Conservation (phyloP, 2,797 vertebrate genomes). For the Hippocampus kuda region DNA sequence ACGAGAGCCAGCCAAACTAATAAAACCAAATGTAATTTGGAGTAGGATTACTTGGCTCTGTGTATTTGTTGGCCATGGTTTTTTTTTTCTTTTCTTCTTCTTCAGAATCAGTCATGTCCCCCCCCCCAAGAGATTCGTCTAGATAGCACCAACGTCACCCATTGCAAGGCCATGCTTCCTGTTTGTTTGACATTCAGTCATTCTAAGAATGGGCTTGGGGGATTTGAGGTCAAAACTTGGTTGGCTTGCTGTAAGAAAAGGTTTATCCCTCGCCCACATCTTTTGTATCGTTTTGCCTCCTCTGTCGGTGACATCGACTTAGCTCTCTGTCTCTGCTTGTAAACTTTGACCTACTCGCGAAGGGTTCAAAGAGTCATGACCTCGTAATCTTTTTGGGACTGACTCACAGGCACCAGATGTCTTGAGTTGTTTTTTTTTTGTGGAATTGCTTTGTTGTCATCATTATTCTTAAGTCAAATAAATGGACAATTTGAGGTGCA, state of each 20-base stretch:
- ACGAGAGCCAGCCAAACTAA: slow-evolving; percentile 6
- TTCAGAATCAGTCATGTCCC: slow-evolving; percentile 26
- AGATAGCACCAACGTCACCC: slow-evolving; percentile 34
- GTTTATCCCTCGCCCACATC: slow-evolving; percentile 35
- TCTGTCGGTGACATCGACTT: background rate
- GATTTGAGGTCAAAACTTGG: slow-evolving; percentile 33
- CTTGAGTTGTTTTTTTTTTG: slow-evolving; percentile 16
- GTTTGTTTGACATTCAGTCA: slow-evolving; percentile 51
- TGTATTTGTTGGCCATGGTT: background rate
- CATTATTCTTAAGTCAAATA: slow-evolving; percentile 4
- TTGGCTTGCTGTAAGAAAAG: slow-evolving; percentile 21
- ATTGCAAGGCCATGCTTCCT: slow-evolving; percentile 46
- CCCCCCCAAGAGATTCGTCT: slow-evolving; percentile 28
- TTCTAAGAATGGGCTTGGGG: slow-evolving; percentile 44
- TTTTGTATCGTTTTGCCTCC: slow-evolving; percentile 18
- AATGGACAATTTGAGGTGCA: background rate
- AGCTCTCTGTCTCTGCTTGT: slow-evolving; percentile 10
- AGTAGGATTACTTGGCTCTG: slow-evolving; percentile 18
- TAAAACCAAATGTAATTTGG: slow-evolving; percentile 29
- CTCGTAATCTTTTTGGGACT: slow-evolving; percentile 43
- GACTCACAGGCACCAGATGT: slow-evolving; percentile 31
- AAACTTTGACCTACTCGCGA: slow-evolving; percentile 53
- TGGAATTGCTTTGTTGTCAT: slow-evolving; percentile 32
- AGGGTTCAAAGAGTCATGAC: slow-evolving; percentile 56
- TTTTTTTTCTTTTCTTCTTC: background rate